Percentiles rank a stretch among this genome's conserved stretches.
These are phyloP conservation scores for Heliangelus exortis DNA, from an alignment of 2,797 vertebrate genomes.

Conservation along the genomic window DNA sequence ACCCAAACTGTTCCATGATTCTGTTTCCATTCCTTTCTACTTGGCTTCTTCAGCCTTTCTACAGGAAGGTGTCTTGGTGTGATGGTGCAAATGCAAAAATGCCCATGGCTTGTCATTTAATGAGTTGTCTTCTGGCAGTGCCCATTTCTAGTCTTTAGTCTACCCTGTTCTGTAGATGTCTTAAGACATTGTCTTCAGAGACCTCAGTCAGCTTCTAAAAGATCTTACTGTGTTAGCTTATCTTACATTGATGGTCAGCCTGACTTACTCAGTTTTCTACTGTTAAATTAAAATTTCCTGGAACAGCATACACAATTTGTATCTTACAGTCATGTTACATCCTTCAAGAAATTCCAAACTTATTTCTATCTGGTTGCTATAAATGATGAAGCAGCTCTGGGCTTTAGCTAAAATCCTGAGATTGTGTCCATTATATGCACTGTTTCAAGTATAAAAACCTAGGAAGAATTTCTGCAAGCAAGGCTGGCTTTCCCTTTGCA, in stretches of 20 bases:
- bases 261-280: background rate
- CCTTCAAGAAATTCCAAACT: background rate
- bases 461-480: background rate
- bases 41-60: background rate
- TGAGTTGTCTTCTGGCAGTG: background rate
- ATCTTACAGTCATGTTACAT: background rate
- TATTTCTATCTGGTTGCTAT: background rate
- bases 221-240: background rate
- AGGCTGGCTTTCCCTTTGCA: background rate
- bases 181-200: background rate
- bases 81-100: background rate
- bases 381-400: background rate
- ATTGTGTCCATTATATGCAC: background rate
- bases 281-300: background rate
- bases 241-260: background rate
- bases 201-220: background rate
- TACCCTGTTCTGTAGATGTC: background rate
- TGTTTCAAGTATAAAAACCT: background rate
- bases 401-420: background rate
- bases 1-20: no score
- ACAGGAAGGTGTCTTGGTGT: background rate
- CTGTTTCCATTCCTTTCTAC: background rate
- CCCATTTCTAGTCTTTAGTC: background rate
- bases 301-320: background rate
- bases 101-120: background rate